These are phyloP conservation scores for Melospiza georgiana DNA, from an alignment of 2,113 vertebrate species.

Conservation along the genomic window DNA sequence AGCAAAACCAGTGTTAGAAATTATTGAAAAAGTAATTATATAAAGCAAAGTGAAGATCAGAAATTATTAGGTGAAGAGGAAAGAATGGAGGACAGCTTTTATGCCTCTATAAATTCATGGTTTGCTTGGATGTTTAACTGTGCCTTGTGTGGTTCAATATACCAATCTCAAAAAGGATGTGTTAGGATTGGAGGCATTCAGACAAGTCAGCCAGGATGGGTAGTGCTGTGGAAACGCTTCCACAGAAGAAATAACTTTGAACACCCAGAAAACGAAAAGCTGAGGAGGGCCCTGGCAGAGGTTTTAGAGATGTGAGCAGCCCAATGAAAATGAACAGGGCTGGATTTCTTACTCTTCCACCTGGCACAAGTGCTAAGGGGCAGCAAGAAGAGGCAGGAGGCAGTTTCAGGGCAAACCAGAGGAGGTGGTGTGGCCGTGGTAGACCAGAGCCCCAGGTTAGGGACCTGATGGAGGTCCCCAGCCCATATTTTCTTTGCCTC, in stretches of 20 bases:
- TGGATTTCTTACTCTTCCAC: background rate
- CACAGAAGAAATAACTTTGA: background rate
- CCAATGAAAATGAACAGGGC: background rate
- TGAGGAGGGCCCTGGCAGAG: background rate
- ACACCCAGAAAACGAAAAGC: background rate
- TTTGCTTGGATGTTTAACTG: background rate
- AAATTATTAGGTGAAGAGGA: background rate
- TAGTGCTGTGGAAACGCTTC: background rate
- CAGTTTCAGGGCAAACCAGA: background rate
- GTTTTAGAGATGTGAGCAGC: background rate
- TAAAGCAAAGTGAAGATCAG: background rate
- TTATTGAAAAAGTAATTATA: background rate
- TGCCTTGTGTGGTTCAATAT: background rate
- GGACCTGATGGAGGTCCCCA: background rate
- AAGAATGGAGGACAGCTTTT: background rate
- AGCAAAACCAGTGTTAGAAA: background rate
- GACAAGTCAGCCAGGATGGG: background rate
- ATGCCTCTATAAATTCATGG: background rate
- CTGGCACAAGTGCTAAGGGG: background rate
- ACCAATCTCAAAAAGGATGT: background rate
- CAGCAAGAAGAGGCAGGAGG: background rate
- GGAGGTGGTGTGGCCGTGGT: background rate
- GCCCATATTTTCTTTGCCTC: background rate
- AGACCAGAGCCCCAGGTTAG: background rate
- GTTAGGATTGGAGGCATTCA: background rate